Conservation (phyloP, 2,797 vertebrate species). For the Lycodopsis pacificus region DNA sequence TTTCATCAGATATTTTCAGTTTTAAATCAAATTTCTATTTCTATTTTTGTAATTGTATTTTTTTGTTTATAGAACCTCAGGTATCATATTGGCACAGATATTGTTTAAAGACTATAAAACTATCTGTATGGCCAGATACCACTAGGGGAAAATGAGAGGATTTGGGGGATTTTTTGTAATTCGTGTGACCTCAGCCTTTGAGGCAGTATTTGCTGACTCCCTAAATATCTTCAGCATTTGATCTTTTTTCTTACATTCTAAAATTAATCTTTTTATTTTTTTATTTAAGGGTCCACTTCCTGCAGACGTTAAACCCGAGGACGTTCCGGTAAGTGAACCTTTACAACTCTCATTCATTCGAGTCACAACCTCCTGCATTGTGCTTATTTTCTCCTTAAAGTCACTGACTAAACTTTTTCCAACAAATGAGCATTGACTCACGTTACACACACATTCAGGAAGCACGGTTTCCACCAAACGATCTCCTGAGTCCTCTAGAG, state of each 20-base stretch:
- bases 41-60: not conserved
- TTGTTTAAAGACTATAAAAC: not conserved
- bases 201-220: not conserved
- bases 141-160: not conserved
- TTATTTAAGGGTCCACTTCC: slow-evolving; percentile 62
- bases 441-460: slow-evolving; percentile 24
- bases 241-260: not conserved
- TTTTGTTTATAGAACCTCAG: not conserved
- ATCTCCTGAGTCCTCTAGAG: slow-evolving; percentile 51
- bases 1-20: not conserved
- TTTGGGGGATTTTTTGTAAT: not conserved
- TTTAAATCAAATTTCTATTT: not conserved
- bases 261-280: not conserved
- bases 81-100: not conserved
- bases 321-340: slow-evolving; percentile 73
- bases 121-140: not conserved
- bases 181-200: not conserved
- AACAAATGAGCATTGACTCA: not conserved
- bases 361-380: not conserved
- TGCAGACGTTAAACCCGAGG: slow-evolving; percentile 68
- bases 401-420: not conserved
- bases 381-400: not conserved
- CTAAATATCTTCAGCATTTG: not conserved
- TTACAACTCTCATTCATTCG: not conserved
- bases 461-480: slow-evolving; percentile 17